These are phyloP conservation scores for Cisticola juncidis DNA, from an alignment of 2,113 vertebrate genomes.

Conservation along the genomic window DNA sequence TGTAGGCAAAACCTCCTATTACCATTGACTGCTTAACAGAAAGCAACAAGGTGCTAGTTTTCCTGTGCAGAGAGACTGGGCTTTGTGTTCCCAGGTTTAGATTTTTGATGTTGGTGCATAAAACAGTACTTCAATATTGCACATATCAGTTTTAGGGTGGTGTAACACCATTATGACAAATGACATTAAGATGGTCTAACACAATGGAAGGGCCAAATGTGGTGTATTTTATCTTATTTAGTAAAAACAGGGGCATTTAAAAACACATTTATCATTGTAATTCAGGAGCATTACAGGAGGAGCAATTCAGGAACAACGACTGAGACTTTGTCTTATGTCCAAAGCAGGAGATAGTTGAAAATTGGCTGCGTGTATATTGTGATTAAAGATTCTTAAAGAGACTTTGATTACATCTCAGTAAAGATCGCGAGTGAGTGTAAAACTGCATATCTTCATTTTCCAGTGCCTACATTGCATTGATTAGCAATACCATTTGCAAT, in stretches of 20 bases:
- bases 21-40: not conserved
- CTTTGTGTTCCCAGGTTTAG: not conserved
- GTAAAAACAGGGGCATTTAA: not conserved
- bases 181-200: not conserved
- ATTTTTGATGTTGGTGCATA: not conserved
- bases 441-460: constrained; percentile 34
- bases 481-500: constrained; percentile 34
- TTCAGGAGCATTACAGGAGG: not conserved
- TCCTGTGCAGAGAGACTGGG: not conserved
- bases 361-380: not conserved
- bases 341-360: not conserved
- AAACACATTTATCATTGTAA: constrained; percentile 10
- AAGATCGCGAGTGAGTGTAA: not conserved
- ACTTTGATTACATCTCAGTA: constrained; percentile 21
- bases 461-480: constrained; percentile 41
- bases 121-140: not conserved
- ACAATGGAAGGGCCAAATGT: not conserved
- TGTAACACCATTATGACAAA: not conserved
- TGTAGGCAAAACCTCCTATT: not conserved
- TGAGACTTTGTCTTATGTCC: not conserved
- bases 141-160: not conserved
- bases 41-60: not conserved
- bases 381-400: constrained; percentile 51
- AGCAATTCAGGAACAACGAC: no score
- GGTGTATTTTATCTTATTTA: not conserved